These are phyloP conservation scores for Taurulus bubalis DNA, from an alignment of 2,113 vertebrate species.

Conservation along the genomic window DNA sequence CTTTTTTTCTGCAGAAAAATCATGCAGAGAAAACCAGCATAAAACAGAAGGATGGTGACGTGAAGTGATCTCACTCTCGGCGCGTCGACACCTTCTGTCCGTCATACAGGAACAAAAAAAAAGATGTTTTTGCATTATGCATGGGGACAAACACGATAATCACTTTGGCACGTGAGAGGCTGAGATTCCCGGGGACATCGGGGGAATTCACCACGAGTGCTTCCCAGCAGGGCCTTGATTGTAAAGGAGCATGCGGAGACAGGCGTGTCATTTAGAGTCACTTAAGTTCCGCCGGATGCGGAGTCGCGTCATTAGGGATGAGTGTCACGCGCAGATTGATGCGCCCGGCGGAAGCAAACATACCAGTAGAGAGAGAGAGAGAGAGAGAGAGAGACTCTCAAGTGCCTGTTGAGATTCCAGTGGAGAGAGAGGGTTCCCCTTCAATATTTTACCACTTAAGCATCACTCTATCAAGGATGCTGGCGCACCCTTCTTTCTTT, in stretches of 20 bases:
- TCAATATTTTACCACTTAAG: conserved; percentile 51
- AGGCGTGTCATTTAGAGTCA: conserved; percentile 26
- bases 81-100: too few relatives aligned
- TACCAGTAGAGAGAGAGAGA: not conserved
- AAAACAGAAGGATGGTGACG: too few relatives aligned
- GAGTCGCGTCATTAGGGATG: conserved; percentile 5
- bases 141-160: conserved; percentile 21
- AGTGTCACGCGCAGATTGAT: not conserved
- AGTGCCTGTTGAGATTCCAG: conserved; percentile 33
- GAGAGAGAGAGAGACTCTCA: conserved; percentile 13
- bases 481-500: not conserved
- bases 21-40: too few relatives aligned
- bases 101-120: too few relatives aligned
- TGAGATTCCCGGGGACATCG: conserved; percentile 2
- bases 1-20: too few relatives aligned
- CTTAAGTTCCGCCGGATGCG: conserved; percentile 17
- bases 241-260: not conserved
- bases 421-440: conserved; percentile 9
- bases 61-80: too few relatives aligned
- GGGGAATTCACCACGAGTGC: conserved; percentile 2
- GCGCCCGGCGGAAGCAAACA: not conserved
- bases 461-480: not conserved
- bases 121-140: conserved; percentile 17
- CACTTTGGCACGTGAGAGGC: conserved; percentile 6
- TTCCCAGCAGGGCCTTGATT: conserved; percentile 2